Percentiles rank a stretch among this genome's conserved stretches.
These are phyloP conservation scores for Scartelaos histophorus DNA, from an alignment of 2,113 vertebrate genomes.

Conservation along the genomic window DNA sequence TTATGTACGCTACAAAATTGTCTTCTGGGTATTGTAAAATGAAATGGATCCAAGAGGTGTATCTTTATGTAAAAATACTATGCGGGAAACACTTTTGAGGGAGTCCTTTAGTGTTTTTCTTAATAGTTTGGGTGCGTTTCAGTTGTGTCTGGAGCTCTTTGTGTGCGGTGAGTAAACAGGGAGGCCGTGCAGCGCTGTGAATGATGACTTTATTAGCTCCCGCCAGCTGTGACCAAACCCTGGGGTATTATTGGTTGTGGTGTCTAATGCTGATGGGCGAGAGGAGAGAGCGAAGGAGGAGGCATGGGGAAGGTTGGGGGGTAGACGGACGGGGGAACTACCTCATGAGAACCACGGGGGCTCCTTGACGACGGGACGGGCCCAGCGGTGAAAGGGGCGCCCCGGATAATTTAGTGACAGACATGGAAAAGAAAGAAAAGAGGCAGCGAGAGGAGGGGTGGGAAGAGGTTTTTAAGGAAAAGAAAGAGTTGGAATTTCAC, in stretches of 20 bases:
- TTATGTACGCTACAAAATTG: background rate
- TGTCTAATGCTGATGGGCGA: conserved; percentile 12
- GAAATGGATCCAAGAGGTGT: background rate
- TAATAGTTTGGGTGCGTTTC: conserved; percentile 21
- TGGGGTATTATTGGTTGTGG: conserved; percentile 54
- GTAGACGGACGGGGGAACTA: conserved; percentile 34
- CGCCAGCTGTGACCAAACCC: conserved; percentile 74
- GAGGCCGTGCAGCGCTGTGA: conserved; percentile 46
- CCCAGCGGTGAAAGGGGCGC: conserved; percentile 60
- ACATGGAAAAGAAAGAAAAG: conserved; percentile 4
- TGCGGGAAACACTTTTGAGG: background rate
- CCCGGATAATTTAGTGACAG: conserved; percentile 54
- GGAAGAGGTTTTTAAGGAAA: background rate
- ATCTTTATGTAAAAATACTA: background rate
- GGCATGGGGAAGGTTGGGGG: background rate
- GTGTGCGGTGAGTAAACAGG: conserved; percentile 58
- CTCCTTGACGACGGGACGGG: conserved; percentile 71
- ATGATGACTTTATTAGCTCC: conserved; percentile 78
- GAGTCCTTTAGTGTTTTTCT: background rate
- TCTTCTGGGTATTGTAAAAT: background rate
- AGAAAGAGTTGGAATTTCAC: background rate
- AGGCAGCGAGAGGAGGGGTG: background rate
- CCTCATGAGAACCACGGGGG: conserved; percentile 65
- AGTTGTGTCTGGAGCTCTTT: conserved; percentile 30
- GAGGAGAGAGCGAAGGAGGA: conserved; percentile 8